Evolutionary conservation across 2,113 vertebrate species (phyloP), one percentile per base, ranked within the genome.

Genomic region (Gavia stellata): DNA sequence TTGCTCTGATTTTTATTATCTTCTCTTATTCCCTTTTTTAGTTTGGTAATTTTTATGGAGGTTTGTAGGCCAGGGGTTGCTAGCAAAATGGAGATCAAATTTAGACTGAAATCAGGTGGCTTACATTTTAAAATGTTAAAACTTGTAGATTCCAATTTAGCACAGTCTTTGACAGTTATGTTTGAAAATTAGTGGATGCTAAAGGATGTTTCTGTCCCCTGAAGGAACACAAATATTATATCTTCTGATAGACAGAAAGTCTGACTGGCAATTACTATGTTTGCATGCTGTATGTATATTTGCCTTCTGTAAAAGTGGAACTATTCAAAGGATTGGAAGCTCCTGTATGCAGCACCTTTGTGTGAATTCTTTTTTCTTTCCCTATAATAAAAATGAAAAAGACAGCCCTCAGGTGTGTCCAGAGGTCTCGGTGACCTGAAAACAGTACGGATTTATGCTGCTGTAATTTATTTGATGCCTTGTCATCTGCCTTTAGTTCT

Each of bases 401-500:
- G 75, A 61, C 87, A 94, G 24, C 17, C n/a, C 74, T 83, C 71
- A 94, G 88, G 94, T 95, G 86, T 94, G 96, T 97, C 96, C 94
- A 94, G 91, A 95, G 73, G 97, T 87, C 82, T 95, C 28, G 55
- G 61, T 97, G 96, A 95, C 84, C 93, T 90, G 88, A 96, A 96
- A 96, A 88, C 19, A 91, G 83, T 45, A 47, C 52, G 94, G 91
- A 96, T 97, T 97, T 97, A 86, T 84, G 81, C 74, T 70, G 93
- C 82, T 55, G 77, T 81, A 34, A 66, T 42, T 86, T 92, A 96
- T 98, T 91, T 97, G 96, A 97, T 97, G 94, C 81, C 90, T 83
- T 80, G 97, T 95, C 62, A 96, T 97, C 92, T 97, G 91, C 80
- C 96, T 98, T 97, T 94, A 94, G 95, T 97, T 96, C 96, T 96